Evolutionary conservation across 2,113 vertebrate species (phyloP).

Genomic region (Crypturellus undulatus): DNA sequence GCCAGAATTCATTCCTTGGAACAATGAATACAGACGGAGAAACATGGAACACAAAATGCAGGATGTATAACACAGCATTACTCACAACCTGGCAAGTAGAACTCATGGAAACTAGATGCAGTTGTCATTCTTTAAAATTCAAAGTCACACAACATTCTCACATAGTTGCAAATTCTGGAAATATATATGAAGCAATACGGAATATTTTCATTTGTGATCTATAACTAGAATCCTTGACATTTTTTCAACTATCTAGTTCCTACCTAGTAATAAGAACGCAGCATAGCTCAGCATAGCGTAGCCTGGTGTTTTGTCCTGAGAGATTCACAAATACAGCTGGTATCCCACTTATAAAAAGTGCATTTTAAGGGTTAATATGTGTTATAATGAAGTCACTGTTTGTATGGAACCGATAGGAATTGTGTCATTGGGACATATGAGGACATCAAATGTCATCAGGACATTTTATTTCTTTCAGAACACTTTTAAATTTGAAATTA

Average conservation of each 20-base stretch:
- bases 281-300: neutral
- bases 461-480: neutral
- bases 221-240: constrained; percentile 22
- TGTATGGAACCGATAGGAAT: neutral
- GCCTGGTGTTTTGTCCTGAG: neutral
- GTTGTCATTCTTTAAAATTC: constrained; percentile 64
- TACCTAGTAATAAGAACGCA: neutral
- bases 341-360: neutral
- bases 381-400: neutral
- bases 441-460: neutral
- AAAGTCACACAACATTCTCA: constrained; percentile 43
- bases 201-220: constrained; percentile 46
- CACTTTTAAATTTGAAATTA: constrained; percentile 1
- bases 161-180: constrained; percentile 37
- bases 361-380: neutral
- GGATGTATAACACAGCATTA: constrained; percentile 8
- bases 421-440: neutral
- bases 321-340: neutral
- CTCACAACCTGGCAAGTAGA: constrained; percentile 27
- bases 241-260: neutral
- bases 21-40: constrained; percentile 28
- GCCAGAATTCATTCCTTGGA: constrained; percentile 64
- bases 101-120: constrained; percentile 57
- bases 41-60: constrained; percentile 68
- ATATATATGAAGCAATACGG: constrained; percentile 20